Evolutionary conservation across 2,888 invertebrate species (phyloP).

Genomic region (Caenorhabditis sp.): DNA sequence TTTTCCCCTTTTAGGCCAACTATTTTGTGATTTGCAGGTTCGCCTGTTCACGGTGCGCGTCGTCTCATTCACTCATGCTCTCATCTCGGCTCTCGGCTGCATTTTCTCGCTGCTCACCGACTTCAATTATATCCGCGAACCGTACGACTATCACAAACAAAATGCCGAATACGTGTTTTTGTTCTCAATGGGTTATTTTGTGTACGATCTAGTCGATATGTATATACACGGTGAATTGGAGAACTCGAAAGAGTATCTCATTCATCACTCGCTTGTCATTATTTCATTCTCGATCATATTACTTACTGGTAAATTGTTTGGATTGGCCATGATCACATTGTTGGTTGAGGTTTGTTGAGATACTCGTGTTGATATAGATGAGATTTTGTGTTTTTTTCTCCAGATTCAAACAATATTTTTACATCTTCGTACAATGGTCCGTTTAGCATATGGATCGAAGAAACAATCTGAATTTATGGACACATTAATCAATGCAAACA

Average conservation of each 20-base stretch:
- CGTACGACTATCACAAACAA: slow-evolving; percentile 51
- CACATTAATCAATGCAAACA: slow-evolving; percentile 51
- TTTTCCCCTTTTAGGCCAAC: too few species aligned
- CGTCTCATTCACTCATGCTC: slow-evolving; percentile 58
- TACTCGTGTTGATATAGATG: too few species aligned
- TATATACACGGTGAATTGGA: slow-evolving; percentile 52
- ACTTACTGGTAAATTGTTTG: slow-evolving; percentile 46
- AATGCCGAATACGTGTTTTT: slow-evolving; percentile 56
- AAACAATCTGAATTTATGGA: slow-evolving; percentile 37
- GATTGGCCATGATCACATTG: slow-evolving; percentile 57
- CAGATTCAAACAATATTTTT: slow-evolving; percentile 55
- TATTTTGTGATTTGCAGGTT: slow-evolving; percentile 16
- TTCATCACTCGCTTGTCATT: slow-evolving; percentile 58
- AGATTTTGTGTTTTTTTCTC: too few species aligned
- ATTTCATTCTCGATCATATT: slow-evolving; percentile 53
- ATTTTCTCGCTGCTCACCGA: slow-evolving; percentile 50
- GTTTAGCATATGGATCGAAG: slow-evolving; percentile 38
- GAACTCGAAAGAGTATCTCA: slow-evolving; percentile 55
- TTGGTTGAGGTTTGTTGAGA: slow-evolving; percentile 49
- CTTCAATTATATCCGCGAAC: slow-evolving; percentile 51
- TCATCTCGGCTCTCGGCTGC: slow-evolving; percentile 52
- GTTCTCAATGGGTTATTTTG: slow-evolving; percentile 58
- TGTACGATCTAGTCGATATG: slow-evolving; percentile 58
- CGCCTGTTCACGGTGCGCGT: slow-evolving; percentile 55
- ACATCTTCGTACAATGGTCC: slow-evolving; percentile 54